phyloP scores from a whole-genome alignment of 2,888 invertebrate species.

The Conomelus anceps region DNA sequence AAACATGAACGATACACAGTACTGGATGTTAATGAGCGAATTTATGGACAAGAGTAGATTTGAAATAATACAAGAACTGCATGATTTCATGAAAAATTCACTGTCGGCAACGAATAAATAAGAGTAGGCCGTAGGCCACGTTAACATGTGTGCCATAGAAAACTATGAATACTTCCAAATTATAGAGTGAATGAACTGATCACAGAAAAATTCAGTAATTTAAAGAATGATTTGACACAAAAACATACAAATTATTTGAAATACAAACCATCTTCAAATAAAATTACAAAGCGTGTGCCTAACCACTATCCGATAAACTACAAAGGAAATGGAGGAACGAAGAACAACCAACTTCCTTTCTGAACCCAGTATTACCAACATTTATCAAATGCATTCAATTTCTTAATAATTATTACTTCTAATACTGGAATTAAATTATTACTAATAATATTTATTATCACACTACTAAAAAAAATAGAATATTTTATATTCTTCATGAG shows the following conservation, averaged over 20 bases:
- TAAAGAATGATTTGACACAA: background rate
- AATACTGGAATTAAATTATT: too few relatives aligned
- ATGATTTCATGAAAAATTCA: background rate
- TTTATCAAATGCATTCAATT: too few relatives aligned
- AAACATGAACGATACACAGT: background rate
- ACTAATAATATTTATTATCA: too few relatives aligned
- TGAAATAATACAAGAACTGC: background rate
- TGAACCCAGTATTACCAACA: background rate
- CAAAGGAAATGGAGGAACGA: background rate
- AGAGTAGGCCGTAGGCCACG: background rate
- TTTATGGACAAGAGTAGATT: background rate
- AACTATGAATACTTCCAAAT: background rate
- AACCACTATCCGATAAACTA: background rate
- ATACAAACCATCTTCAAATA: background rate
- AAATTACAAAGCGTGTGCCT: background rate
- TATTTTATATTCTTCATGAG: too few relatives aligned
- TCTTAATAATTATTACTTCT: too few relatives aligned
- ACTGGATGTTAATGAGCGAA: background rate
- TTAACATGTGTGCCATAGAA: background rate
- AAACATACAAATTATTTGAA: background rate
- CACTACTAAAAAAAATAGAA: too few relatives aligned
- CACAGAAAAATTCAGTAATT: background rate
- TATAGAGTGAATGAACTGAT: background rate
- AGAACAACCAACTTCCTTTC: conserved; percentile 4
- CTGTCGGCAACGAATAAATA: background rate